Base-by-base conservation (phyloP, 2,797 vertebrate species). In the Cirrhinus mrigala region DNA sequence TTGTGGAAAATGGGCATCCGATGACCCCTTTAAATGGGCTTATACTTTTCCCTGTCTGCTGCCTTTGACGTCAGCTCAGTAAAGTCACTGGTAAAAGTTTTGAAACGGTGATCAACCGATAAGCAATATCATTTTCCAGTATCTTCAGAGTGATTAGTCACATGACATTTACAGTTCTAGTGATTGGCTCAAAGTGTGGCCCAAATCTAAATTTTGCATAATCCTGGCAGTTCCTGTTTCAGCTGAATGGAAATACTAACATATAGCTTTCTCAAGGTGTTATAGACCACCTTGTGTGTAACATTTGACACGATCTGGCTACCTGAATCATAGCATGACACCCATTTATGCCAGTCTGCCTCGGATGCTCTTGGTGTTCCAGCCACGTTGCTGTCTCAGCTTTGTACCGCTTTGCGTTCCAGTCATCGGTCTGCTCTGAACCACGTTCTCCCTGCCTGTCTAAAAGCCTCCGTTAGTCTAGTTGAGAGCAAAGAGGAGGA, bases 401-500 rank as follows among this genome's bases (percentile, higher is more conserved):
- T 77, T 50, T 27, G 8, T 27, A 40, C 58, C 8, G 6, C 10
- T 4, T 48, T 56, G 18, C 14, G 37, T 22, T 58, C 20, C 54
- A 73, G 70, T 56, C 44, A 54, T 71, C 52, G n/a, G 7, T 22
- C 10, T 40, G 58, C 69, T 48, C 46, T 48, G 37, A 84, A 56
- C 46, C 12, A 44, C 11, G 2, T 85, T 48, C 79, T 76, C 37
- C n/a, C 66, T 79, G 82, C 40, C 40, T 66, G 33, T 85, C n/a
- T 84, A 29, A 74, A 64, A 44, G 29, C 33, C 52, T 81, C 56
- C 2, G 22, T 78, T 54, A 79, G 81, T 68, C 80, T 88, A 84
- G 75, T 82, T 85, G 68, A 83, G 83, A 76, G 69, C 82, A 79
- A 62, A 50, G 81, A 84, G 54, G 50, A 87, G 52, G 68, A 88